Percentiles rank a stretch among this genome's conserved stretches.
Conservation (phyloP, 1,140 invertebrate genomes). For the Cotesia glomerata region DNA sequence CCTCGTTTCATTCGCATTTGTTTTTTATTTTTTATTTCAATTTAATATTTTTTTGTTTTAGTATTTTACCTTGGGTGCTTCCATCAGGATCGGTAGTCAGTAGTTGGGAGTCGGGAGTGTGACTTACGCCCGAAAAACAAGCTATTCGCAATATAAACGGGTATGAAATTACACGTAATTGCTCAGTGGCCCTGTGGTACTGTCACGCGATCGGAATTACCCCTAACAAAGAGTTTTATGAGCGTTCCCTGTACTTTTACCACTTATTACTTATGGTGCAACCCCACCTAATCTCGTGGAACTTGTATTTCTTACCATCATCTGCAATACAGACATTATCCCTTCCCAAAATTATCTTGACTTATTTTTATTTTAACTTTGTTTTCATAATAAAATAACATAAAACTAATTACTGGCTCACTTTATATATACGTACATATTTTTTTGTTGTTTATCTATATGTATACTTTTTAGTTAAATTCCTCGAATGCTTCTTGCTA, state of each 20-base stretch:
- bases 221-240: constrained; percentile 55
- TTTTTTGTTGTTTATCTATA: neutral
- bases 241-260: constrained; percentile 37
- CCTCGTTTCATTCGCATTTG: neutral
- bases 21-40: constrained; percentile 15
- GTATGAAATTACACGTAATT: constrained; percentile 57
- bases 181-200: constrained; percentile 36
- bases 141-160: constrained; percentile 47
- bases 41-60: neutral
- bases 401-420: constrained; percentile 4
- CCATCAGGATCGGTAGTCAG: neutral
- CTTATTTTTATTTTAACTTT: constrained; percentile 5
- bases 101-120: constrained; percentile 29
- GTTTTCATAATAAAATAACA: neutral
- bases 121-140: constrained; percentile 42
- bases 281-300: constrained; percentile 19
- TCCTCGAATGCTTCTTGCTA: constrained; percentile 7
- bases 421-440: neutral
- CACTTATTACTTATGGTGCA: constrained; percentile 26
- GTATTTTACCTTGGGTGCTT: constrained; percentile 9
- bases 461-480: neutral
- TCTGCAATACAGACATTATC: constrained; percentile 38
- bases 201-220: constrained; percentile 59
- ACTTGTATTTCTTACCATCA: constrained; percentile 21
- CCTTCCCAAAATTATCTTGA: neutral